These are phyloP conservation scores for Mylabris phalerata DNA, from an alignment of 1,140 invertebrate species.

Conservation along the genomic window DNA sequence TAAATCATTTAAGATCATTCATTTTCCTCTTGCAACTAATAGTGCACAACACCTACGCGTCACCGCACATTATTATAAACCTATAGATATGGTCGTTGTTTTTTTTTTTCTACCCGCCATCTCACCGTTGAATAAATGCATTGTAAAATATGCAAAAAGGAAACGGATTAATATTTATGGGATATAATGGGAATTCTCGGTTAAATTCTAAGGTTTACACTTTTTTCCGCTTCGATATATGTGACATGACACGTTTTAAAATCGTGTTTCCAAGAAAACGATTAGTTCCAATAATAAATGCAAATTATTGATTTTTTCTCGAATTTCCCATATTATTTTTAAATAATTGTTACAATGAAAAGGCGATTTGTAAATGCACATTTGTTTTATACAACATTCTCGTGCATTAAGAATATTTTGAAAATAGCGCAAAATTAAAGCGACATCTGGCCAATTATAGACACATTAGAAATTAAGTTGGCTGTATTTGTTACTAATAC, in stretches of 20 bases:
- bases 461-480: too few species aligned
- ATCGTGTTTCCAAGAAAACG: neutral
- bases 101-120: too few species aligned
- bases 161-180: neutral
- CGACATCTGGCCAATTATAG: too few species aligned
- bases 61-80: neutral
- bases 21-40: neutral
- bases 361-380: too few species aligned
- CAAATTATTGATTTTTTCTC: neutral
- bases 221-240: neutral
- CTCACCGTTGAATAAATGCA: neutral
- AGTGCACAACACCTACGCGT: slow-evolving; percentile 12
- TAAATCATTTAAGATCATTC: slow-evolving; percentile 6
- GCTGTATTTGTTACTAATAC: too few species aligned
- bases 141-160: neutral
- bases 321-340: neutral
- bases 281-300: neutral
- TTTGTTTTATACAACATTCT: too few species aligned
- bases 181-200: neutral
- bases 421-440: too few species aligned
- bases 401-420: too few species aligned
- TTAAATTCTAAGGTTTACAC: neutral
- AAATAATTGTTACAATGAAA: neutral
- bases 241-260: neutral
- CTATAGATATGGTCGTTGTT: too few species aligned